These are phyloP conservation scores for Plebejus anna DNA, from an alignment of 2,888 invertebrate species.

Conservation along the genomic window DNA sequence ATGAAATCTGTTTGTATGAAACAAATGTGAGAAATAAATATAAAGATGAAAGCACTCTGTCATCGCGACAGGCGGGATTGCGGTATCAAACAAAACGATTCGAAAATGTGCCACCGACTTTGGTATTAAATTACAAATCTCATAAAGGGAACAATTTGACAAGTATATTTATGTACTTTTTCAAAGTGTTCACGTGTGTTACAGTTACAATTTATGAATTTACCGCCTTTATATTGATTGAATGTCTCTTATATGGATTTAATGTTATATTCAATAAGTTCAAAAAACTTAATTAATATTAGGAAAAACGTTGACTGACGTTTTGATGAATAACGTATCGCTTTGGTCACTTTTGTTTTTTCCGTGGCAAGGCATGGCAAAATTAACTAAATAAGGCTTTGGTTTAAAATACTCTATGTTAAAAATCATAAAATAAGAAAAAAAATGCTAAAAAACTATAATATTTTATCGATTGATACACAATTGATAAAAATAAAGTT, in stretches of 20 bases:
- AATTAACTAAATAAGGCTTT: too few relatives aligned
- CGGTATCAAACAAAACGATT: conserved; percentile 55
- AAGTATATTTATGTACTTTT: conserved; percentile 11
- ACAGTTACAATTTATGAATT: background rate
- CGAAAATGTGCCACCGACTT: conserved; percentile 52
- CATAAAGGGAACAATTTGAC: conserved; percentile 53
- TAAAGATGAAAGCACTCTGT: conserved; percentile 55
- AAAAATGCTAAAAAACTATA: too few relatives aligned
- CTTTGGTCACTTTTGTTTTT: too few relatives aligned
- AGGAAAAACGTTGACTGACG: background rate
- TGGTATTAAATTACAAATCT: conserved; percentile 63
- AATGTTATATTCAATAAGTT: too few relatives aligned
- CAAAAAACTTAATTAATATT: too few relatives aligned
- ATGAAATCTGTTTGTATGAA: conserved; percentile 30
- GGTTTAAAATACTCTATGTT: too few relatives aligned
- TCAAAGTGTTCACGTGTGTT: background rate
- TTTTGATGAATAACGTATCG: too few relatives aligned
- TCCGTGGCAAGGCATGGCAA: too few relatives aligned
- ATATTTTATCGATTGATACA: too few relatives aligned
- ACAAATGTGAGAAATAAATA: conserved; percentile 41
- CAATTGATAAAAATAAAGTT: too few relatives aligned
- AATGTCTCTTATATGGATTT: too few relatives aligned
- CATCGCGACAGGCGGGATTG: conserved; percentile 51
- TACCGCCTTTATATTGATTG: background rate
- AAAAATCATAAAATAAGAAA: too few relatives aligned